Percentiles rank a stretch among this genome's conserved stretches.
phyloP scores from a whole-genome alignment of 2,113 vertebrate species.

The Pteropus alecto region DNA sequence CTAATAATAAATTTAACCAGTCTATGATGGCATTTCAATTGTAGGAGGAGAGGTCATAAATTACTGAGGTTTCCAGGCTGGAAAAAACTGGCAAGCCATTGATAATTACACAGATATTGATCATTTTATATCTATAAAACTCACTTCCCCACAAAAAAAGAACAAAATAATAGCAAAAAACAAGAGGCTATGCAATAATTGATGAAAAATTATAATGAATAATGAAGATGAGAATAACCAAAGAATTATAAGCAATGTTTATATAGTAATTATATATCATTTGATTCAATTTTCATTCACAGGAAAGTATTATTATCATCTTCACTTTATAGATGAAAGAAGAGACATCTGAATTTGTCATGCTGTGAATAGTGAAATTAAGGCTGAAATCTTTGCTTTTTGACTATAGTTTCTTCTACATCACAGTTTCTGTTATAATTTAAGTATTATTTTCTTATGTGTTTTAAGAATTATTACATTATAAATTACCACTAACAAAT shows the following conservation, averaged over 20 bases:
- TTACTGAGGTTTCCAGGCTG: not conserved
- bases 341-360: not conserved
- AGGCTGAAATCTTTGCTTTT: not conserved
- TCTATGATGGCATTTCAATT: not conserved
- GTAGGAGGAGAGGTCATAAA: not conserved
- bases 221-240: not conserved
- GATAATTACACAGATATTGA: not conserved
- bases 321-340: not conserved
- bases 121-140: not conserved
- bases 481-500: slow-evolving; percentile 9
- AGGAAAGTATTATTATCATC: not conserved
- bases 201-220: not conserved
- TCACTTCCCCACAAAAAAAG: not conserved
- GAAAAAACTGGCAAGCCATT: not conserved
- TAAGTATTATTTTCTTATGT: not conserved
- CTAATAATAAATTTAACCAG: not conserved
- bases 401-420: not conserved
- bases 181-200: not conserved
- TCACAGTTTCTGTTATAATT: not conserved
- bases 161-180: not conserved
- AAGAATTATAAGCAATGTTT: not conserved
- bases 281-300: not conserved
- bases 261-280: not conserved
- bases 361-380: not conserved
- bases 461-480: not conserved